Evolutionary conservation across 1,140 invertebrate genomes (phyloP), one percentile per base, ranked within the genome.

Genomic region (Lamellibrachia luymesi): DNA sequence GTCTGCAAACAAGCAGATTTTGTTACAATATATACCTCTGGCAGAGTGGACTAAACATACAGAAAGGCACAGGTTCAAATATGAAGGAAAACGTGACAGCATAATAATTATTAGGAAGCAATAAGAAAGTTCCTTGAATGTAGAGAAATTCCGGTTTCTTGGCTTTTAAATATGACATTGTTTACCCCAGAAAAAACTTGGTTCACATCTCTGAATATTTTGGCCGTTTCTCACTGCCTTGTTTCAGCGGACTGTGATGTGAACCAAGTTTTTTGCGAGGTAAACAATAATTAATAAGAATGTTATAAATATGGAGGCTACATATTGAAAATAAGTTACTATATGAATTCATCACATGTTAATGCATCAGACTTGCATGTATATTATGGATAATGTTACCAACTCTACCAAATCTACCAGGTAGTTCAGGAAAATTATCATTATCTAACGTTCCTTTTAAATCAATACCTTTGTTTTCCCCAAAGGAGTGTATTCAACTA

Each of bases 1-100:
- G 95, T 95, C 95, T 93, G 95, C 93, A 93, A 95, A 93, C 93
- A 95, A 95, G 51, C 95, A 90, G 13, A 95, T 94, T 94, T 95
- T 95, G 56, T 93, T 51, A 95, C 50, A 52, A 51, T 89, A 90
- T 91, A 51, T 2, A 93, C 38, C 38, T 38, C 38, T 38, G 38
- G 38, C 38, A 38, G 38, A 38, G 38, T 1, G 38, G 38, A 38
- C 38, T 38, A 38, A 38, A 38, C 38, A 38, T 91, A 91, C 1
- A 91, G 50, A 22, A 25, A 91, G 64, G 64, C 64, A 80, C 25
- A 80, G 6, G 13, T 22, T 22, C 25, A 80, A 80, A 91, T 22
- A 91, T 10, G 17, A 91, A n/a, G 17, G 27, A 51, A 91, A 91
- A 49, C 4, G 13, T 91, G 91, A 91, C 27, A 51, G 51, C 91